Evolutionary conservation across 2,888 invertebrate species (phyloP).

Genomic region (Leptinotarsa juncta): DNA sequence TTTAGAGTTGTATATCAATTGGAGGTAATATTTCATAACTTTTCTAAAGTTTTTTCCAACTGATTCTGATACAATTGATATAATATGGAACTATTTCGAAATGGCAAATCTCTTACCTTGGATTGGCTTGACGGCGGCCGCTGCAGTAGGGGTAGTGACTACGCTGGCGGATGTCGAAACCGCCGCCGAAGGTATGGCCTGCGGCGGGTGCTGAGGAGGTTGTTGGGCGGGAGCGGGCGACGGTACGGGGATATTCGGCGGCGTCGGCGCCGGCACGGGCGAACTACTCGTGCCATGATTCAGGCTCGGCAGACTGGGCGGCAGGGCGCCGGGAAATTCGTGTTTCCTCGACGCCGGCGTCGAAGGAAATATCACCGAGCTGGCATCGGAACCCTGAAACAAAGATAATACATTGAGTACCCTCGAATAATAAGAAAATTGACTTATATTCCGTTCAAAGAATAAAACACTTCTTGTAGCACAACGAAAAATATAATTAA

Average conservation of each 20-base stretch:
- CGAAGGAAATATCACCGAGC: conserved; percentile 69
- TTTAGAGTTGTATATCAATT: too few relatives aligned
- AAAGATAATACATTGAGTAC: conserved; percentile 35
- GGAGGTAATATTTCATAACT: too few relatives aligned
- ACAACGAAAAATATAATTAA: too few relatives aligned
- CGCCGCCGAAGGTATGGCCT: conserved; percentile 57
- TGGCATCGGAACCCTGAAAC: conserved; percentile 80
- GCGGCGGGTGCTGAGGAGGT: conserved; percentile 65
- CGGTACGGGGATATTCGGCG: conserved; percentile 75
- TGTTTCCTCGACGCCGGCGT: conserved; percentile 77
- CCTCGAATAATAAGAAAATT: too few relatives aligned
- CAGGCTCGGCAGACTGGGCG: conserved; percentile 69
- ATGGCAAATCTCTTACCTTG: conserved; percentile 35
- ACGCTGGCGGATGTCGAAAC: conserved; percentile 53
- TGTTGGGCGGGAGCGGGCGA: conserved; percentile 79
- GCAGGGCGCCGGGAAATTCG: conserved; percentile 71
- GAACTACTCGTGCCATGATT: conserved; percentile 74
- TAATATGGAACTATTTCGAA: not conserved
- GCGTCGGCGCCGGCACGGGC: conserved; percentile 71
- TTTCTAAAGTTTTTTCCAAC: too few relatives aligned
- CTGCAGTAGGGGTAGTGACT: conserved; percentile 42
- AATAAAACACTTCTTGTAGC: too few relatives aligned
- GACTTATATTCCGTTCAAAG: too few relatives aligned
- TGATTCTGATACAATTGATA: too few relatives aligned
- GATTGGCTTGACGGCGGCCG: conserved; percentile 39